These are phyloP conservation scores for Dicrurus megarhynchus DNA, from an alignment of 2,113 vertebrate species.

Conservation along the genomic window DNA sequence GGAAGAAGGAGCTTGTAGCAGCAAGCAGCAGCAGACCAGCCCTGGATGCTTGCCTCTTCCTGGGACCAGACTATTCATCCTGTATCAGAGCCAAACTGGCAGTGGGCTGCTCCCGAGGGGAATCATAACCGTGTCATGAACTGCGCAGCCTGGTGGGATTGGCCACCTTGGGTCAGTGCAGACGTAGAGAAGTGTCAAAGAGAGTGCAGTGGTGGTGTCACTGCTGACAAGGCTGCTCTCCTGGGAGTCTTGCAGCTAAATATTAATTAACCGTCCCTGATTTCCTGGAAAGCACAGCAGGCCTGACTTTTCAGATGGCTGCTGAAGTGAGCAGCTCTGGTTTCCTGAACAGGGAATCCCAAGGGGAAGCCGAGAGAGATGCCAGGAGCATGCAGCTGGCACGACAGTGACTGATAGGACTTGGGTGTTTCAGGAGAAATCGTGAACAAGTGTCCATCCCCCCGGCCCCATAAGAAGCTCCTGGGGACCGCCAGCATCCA, in stretches of 20 bases:
- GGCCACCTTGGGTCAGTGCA: background rate
- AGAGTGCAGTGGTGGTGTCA: background rate
- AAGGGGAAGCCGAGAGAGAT: background rate
- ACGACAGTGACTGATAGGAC: accelerated
- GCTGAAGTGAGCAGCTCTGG: background rate
- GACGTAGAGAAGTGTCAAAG: background rate
- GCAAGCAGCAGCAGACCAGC: background rate
- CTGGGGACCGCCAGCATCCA: background rate
- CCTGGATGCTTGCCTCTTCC: background rate
- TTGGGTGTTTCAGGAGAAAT: background rate
- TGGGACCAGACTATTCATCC: background rate
- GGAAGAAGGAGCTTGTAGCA: background rate
- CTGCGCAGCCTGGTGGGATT: accelerated
- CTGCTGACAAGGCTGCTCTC: background rate
- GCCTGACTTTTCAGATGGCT: background rate
- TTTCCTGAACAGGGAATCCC: background rate
- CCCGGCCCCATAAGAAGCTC: background rate
- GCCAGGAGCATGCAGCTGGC: background rate
- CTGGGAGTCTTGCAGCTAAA: background rate
- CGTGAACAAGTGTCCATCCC: too few relatives aligned
- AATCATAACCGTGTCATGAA: accelerated
- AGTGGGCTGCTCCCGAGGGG: background rate
- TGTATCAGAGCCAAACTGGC: background rate
- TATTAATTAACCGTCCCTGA: background rate
- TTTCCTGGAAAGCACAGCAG: background rate